Percentiles rank a stretch among this genome's conserved stretches.
Conservation (phyloP, 2,797 vertebrate genomes). For the Bufotes viridis region DNA sequence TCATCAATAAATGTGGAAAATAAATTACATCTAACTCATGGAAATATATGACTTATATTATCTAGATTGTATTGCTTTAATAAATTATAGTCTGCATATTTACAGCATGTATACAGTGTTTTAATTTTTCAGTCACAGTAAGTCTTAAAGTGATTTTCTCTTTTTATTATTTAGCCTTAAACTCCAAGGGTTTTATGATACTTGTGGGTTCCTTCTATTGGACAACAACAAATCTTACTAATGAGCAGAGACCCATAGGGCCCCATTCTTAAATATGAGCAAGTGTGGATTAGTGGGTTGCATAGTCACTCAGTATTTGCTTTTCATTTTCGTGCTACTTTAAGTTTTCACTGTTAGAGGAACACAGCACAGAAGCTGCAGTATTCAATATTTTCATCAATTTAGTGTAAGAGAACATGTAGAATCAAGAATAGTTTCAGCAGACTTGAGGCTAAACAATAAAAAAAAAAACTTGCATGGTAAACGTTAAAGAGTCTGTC, state of each 20-base stretch:
- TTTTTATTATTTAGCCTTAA: not conserved
- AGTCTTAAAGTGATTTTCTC: not conserved
- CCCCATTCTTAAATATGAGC: not conserved
- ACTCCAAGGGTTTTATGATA: not conserved
- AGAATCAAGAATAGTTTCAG: not conserved
- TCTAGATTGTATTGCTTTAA: not conserved
- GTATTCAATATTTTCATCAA: not conserved
- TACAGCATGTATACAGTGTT: not conserved
- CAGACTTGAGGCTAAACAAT: not conserved
- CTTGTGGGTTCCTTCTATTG: not conserved
- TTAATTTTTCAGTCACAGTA: not conserved
- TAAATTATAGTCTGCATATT: not conserved
- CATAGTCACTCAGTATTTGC: slow-evolving; percentile 2
- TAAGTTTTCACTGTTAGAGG: slow-evolving; percentile 9
- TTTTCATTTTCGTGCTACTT: slow-evolving; percentile 25
- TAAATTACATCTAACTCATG: slow-evolving; percentile 7
- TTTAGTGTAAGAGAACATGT: not conserved
- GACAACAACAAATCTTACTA: slow-evolving; percentile 25
- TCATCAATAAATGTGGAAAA: slow-evolving; percentile 31
- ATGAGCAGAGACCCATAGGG: not conserved
- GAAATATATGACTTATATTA: not conserved
- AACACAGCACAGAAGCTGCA: slow-evolving; percentile 7
- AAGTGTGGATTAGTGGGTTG: slow-evolving; percentile 7
- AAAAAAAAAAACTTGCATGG: not conserved
- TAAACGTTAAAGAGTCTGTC: not conserved